Conservation (phyloP, 1,140 invertebrate species). For the Drosophila yakuba region DNA sequence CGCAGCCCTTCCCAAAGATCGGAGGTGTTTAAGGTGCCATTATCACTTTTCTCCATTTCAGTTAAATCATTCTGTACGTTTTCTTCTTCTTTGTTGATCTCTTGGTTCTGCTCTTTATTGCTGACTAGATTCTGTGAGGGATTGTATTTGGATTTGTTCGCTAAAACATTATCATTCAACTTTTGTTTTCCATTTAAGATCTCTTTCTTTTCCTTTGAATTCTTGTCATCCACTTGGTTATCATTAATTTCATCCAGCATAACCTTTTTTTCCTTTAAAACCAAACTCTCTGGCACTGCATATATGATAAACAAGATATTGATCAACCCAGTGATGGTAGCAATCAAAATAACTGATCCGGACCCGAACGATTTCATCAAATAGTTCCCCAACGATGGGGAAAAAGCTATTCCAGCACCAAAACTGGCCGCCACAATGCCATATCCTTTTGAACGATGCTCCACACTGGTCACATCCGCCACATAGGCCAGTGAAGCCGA, state of each 20-base stretch:
- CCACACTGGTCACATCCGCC: conserved; percentile 98
- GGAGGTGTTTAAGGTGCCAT: background rate
- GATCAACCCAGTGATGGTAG: conserved; percentile 96
- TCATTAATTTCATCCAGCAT: conserved; percentile 96
- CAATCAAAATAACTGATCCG: conserved; percentile 96
- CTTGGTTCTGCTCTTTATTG: background rate
- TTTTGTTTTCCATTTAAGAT: background rate
- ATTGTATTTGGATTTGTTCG: background rate
- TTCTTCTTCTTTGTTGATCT: background rate
- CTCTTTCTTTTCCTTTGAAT: background rate
- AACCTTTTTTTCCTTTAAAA: conserved; percentile 94
- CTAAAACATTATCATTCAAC: background rate
- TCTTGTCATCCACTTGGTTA: background rate
- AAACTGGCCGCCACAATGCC: conserved; percentile 99
- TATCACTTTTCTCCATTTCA: background rate
- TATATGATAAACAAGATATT: conserved; percentile 99
- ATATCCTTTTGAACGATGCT: conserved; percentile 97
- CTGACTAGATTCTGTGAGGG: too few relatives aligned
- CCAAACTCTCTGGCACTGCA: conserved; percentile 98
- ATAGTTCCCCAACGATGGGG: conserved; percentile 97
- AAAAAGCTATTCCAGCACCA: conserved; percentile 98
- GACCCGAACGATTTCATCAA: conserved; percentile 95
- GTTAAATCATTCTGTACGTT: background rate
- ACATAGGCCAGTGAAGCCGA: conserved; percentile 99
- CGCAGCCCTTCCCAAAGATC: conserved; percentile 88